phyloP scores from a whole-genome alignment of 1,140 invertebrate genomes.

The Lepidostoma basale region DNA sequence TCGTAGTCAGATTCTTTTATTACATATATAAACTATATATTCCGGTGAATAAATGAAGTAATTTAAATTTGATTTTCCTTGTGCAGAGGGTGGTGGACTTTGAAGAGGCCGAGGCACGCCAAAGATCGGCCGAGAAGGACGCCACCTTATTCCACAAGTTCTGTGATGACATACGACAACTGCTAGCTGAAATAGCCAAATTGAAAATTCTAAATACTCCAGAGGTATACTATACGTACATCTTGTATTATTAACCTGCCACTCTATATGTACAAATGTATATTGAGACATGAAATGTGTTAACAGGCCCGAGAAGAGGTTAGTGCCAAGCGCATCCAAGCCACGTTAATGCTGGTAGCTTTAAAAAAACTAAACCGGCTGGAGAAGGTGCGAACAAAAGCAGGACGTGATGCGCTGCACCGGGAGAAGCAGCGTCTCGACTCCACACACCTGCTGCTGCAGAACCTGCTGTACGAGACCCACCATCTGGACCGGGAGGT shows the following conservation, averaged over 20 bases:
- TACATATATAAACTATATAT: no score
- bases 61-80: no score
- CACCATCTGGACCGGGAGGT: conserved; percentile 94
- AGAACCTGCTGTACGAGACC: conserved; percentile 95
- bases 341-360: conserved; percentile 75
- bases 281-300: conserved; percentile 1
- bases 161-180: conserved; percentile 69
- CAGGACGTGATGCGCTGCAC: conserved; percentile 77
- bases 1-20: no score
- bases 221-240: conserved; percentile 57
- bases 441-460: conserved; percentile 85
- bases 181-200: conserved; percentile 69
- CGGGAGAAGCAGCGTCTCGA: conserved; percentile 88
- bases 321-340: conserved; percentile 70
- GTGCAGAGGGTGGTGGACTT: conserved; percentile 61
- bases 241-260: no score
- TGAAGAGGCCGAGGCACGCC: conserved; percentile 76
- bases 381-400: conserved; percentile 85
- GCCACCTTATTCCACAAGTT: conserved; percentile 69
- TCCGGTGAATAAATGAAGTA: no score
- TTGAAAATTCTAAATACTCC: conserved; percentile 64
- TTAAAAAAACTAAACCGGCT: conserved; percentile 90
- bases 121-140: conserved; percentile 70
- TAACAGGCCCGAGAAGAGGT: conserved; percentile 67
- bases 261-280: no score